Evolutionary conservation across 2,888 invertebrate species (phyloP), one percentile per base, ranked within the genome.

Genomic region (Mycogona germanica): DNA sequence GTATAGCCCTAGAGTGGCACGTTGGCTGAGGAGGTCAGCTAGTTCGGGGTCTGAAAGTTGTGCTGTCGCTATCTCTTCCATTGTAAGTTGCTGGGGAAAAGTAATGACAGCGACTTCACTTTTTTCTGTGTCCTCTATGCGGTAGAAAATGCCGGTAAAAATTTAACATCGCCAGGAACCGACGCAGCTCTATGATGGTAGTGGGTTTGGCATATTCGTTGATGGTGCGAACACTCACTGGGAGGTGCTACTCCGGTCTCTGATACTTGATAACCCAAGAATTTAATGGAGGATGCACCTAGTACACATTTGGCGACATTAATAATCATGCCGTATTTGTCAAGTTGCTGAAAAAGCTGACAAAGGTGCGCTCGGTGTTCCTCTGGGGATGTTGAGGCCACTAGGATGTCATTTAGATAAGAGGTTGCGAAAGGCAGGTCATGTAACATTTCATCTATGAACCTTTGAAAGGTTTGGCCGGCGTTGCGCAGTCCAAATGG

Each of bases 401-500:
- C n/a, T 5, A 29, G 53, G 37, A 68, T 62, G 54, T 68, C 68
- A 32, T 70, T 68, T 0, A 70, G 49, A 49, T 68, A 70, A 0
- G 58, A 46, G 51, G 63, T 61, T 37, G 56, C 57, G 53, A 48
- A 57, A 9, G 25, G 17, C 4, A 70, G 66, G 23, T 66, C 66
- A 1, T 66, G 46, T 14, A 56, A 21, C 2, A 57, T 49, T 9
- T 62, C 62, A 42, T 70, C 65, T 12, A 71, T 65, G 35, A 68
- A 69, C 4, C 67, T 61, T 51, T 69, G 66, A 58, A 71, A 70
- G 0, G 68, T 67, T 56, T 71, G 67, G 1, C 65, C 66, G 1
- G 71, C 68, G 53, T 72, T 70, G 1, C 67, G 45, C 0, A 71
- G 60, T 1, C 70, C 69, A 26, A 69, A 70, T 28, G 61, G 47